phyloP scores from a whole-genome alignment of 2,797 vertebrate species.

The Pelobates cultripes region DNA sequence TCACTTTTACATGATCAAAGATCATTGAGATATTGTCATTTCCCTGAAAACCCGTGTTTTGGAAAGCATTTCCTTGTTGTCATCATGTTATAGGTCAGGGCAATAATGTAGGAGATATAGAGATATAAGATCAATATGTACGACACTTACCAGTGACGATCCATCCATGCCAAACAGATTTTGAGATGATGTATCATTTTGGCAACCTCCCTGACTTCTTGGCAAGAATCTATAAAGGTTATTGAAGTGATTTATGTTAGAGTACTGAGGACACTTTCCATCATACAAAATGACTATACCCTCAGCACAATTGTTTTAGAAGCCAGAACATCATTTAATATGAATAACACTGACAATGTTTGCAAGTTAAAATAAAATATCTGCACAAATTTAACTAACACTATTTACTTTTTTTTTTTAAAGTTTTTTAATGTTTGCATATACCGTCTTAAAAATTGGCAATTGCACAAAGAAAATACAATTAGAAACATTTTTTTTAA shows the following conservation, averaged over 20 bases:
- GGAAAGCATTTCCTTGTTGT: conserved; percentile 47
- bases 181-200: conserved; percentile 56
- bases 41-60: conserved; percentile 45
- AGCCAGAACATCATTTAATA: conserved; percentile 47
- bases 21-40: conserved; percentile 41
- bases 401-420: background rate
- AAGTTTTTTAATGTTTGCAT: background rate
- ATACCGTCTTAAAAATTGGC: background rate
- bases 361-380: conserved; percentile 9
- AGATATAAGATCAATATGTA: conserved; percentile 56
- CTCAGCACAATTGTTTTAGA: conserved; percentile 55
- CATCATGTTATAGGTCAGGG: conserved; percentile 50
- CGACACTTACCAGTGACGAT: conserved; percentile 55
- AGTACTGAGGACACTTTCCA: conserved; percentile 53
- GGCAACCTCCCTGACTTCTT: conserved; percentile 53
- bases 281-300: conserved; percentile 50
- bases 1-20: conserved; percentile 36
- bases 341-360: conserved; percentile 30
- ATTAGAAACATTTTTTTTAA: too few relatives aligned
- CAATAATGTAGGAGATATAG: conserved; percentile 53
- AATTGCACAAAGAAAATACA: background rate
- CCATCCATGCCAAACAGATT: conserved; percentile 55
- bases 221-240: conserved; percentile 55
- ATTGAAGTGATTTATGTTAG: conserved; percentile 54
- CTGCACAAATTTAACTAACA: too few relatives aligned